Evolutionary conservation across 1,140 invertebrate species (phyloP).

Genomic region (Oncopeltus fasciatus): DNA sequence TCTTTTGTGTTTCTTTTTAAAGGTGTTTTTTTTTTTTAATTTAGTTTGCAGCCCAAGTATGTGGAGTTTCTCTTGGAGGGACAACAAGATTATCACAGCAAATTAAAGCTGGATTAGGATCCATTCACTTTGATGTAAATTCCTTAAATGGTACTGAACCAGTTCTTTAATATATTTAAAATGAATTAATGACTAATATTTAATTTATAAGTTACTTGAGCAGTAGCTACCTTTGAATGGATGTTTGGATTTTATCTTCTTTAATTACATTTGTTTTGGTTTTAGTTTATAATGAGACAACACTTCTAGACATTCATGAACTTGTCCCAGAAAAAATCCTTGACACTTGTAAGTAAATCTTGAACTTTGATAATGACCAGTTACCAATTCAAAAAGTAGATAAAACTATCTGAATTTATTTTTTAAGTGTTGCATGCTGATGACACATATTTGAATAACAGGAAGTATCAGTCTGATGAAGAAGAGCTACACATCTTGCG

Average conservation of each 20-base stretch:
- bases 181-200: no score
- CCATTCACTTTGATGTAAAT: conserved; percentile 18
- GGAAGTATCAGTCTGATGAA: conserved; percentile 3
- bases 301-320: not conserved
- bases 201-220: no score
- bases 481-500: conserved; percentile 26
- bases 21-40: not conserved
- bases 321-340: not conserved
- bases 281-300: not conserved
- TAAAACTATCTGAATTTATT: no score
- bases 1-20: not conserved
- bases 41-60: conserved; percentile 20
- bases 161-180: not conserved
- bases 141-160: not conserved
- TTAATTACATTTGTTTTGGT: conserved; percentile 4
- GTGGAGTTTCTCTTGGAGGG: conserved; percentile 29
- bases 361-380: not conserved
- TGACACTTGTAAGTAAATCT: not conserved
- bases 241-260: not conserved
- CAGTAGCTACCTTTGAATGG: no score
- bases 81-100: conserved; percentile 24
- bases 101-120: conserved; percentile 19
- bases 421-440: not conserved
- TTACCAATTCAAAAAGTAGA: no score
- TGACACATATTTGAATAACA: not conserved